Conservation (phyloP, 2,888 invertebrate species). For the Drosophila testacea region DNA sequence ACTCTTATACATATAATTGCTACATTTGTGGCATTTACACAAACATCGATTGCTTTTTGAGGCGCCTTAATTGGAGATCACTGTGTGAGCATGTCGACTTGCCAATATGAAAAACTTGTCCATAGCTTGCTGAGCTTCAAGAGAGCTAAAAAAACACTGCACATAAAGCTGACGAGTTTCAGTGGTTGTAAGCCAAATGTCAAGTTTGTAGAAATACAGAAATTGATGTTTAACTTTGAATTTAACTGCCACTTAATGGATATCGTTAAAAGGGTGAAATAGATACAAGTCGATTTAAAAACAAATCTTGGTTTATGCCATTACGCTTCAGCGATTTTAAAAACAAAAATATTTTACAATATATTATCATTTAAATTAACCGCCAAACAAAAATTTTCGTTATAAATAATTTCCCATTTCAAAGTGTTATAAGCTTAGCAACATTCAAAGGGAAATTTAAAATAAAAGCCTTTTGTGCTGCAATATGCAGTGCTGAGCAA, state of each 20-base stretch:
- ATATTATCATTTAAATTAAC: neutral
- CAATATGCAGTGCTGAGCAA: neutral
- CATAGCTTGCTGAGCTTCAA: neutral
- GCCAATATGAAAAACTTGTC: constrained; percentile 3
- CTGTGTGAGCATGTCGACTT: constrained; percentile 4
- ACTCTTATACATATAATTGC: no score
- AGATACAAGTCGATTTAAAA: no score
- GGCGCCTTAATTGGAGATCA: constrained; percentile 27
- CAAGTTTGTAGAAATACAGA: neutral
- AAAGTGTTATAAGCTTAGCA: neutral
- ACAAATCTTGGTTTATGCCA: no score
- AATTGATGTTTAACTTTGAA: constrained; percentile 1
- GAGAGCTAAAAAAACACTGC: neutral
- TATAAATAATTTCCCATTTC: neutral
- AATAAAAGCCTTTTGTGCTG: no score
- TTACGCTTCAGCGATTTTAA: no score
- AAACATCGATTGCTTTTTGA: neutral
- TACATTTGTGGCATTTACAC: neutral
- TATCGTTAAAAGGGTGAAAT: neutral
- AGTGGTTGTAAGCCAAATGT: neutral
- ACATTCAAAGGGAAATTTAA: neutral
- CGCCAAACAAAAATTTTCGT: neutral
- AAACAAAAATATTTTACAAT: no score
- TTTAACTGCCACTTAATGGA: neutral
- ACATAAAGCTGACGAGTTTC: neutral